Percentiles rank a stretch among this genome's conserved stretches.
phyloP scores from a whole-genome alignment of 2,797 vertebrate genomes.

The Argentina silus region DNA sequence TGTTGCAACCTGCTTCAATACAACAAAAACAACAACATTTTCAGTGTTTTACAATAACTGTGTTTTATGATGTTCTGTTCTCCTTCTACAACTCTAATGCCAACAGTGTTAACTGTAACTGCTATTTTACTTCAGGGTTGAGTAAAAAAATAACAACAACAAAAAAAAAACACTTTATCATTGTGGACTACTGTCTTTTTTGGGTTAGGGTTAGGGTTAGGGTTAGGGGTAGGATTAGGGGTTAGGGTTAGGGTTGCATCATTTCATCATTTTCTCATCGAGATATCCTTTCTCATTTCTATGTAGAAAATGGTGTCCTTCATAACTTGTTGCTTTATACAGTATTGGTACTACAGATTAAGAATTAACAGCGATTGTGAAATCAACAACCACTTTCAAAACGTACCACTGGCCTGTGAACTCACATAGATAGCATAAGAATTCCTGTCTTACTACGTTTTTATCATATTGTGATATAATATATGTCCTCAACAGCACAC shows the following conservation, averaged over 20 bases:
- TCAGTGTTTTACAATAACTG: constrained; percentile 37
- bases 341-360: neutral
- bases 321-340: neutral
- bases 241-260: neutral
- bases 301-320: neutral
- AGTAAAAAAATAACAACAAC: constrained; percentile 58
- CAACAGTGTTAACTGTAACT: constrained; percentile 62
- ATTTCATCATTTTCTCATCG: neutral
- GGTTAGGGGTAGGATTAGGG: no score
- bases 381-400: neutral
- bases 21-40: constrained; percentile 13
- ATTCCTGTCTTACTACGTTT: neutral
- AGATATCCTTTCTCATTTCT: neutral
- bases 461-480: neutral
- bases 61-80: constrained; percentile 59
- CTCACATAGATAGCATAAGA: neutral
- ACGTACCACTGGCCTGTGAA: no score
- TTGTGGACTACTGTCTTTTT: constrained; percentile 50
- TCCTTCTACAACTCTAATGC: constrained; percentile 52
- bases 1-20: constrained; percentile 67
- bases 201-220: constrained; percentile 14
- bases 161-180: constrained; percentile 66
- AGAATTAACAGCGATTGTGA: neutral
- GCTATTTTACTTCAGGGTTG: constrained; percentile 67
- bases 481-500: neutral